Evolutionary conservation across 2,797 vertebrate genomes (phyloP).

Genomic region (Sebastolobus alascanus): DNA sequence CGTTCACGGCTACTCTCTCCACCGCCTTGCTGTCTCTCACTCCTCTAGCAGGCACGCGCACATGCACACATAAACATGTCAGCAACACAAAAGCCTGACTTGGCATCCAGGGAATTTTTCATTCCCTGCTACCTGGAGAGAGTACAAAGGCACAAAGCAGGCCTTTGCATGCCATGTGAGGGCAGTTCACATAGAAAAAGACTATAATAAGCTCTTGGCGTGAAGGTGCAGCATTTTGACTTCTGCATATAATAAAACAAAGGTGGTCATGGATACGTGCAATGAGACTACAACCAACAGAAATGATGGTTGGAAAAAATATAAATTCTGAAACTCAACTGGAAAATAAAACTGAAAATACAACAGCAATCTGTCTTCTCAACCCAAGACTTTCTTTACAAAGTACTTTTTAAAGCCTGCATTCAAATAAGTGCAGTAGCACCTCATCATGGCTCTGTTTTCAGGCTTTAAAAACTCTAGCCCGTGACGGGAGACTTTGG

Average conservation of each 20-base stretch:
- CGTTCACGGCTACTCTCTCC: background rate
- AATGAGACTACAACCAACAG: background rate
- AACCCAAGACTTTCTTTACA: background rate
- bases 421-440: background rate
- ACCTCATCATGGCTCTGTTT: too few species aligned
- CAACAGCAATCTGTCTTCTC: background rate
- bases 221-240: slow-evolving; percentile 30
- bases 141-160: slow-evolving; percentile 59
- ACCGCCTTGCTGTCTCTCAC: slow-evolving; percentile 17
- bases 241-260: slow-evolving; percentile 46
- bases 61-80: slow-evolving; percentile 48
- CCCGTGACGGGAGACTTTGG: too few species aligned
- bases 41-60: slow-evolving; percentile 5
- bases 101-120: slow-evolving; percentile 49
- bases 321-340: background rate
- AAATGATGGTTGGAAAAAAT: slow-evolving; percentile 7
- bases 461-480: too few species aligned
- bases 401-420: background rate
- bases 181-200: slow-evolving; percentile 36
- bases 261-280: slow-evolving; percentile 17
- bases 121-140: slow-evolving; percentile 54
- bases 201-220: slow-evolving; percentile 44
- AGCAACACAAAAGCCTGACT: slow-evolving; percentile 56
- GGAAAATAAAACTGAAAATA: slow-evolving; percentile 30
- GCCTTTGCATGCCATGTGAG: slow-evolving; percentile 38